Evolutionary conservation across 1,140 invertebrate genomes (phyloP).

Genomic region (Rhynchophorus ferrugineus): DNA sequence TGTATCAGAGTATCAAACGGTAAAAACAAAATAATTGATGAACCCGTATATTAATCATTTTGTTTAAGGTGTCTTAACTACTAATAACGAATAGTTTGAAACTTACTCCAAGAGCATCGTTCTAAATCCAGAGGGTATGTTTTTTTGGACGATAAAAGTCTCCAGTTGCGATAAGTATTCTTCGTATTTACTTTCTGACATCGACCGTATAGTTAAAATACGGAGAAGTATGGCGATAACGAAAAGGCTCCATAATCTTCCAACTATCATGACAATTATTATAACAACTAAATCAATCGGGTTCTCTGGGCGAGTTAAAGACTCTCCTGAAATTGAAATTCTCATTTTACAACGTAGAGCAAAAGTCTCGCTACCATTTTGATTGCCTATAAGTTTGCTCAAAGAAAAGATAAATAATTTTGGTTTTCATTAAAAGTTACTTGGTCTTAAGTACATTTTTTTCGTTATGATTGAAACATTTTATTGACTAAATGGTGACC

Average conservation of each 20-base stretch:
- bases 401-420: no score
- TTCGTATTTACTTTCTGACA: slow-evolving; percentile 23
- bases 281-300: slow-evolving; percentile 6
- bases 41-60: no score
- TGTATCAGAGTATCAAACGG: no score
- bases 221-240: slow-evolving; percentile 11
- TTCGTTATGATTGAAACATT: no score
- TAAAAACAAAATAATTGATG: no score
- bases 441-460: no score
- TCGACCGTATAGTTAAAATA: slow-evolving; percentile 7
- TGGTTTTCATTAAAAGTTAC: no score
- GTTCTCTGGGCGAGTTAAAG: neutral
- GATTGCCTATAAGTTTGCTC: no score
- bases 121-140: slow-evolving; percentile 8
- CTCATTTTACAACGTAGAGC: no score
- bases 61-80: no score
- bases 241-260: slow-evolving; percentile 14
- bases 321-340: slow-evolving; percentile 3
- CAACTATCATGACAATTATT: slow-evolving; percentile 7
- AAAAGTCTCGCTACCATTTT: no score
- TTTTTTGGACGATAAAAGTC: slow-evolving; percentile 9
- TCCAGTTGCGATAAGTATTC: slow-evolving; percentile 9
- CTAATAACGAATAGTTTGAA: neutral
- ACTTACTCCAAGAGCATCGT: slow-evolving; percentile 12
- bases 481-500: no score